phyloP scores from a whole-genome alignment of 2,797 vertebrate genomes.

The Limosa lapponica region DNA sequence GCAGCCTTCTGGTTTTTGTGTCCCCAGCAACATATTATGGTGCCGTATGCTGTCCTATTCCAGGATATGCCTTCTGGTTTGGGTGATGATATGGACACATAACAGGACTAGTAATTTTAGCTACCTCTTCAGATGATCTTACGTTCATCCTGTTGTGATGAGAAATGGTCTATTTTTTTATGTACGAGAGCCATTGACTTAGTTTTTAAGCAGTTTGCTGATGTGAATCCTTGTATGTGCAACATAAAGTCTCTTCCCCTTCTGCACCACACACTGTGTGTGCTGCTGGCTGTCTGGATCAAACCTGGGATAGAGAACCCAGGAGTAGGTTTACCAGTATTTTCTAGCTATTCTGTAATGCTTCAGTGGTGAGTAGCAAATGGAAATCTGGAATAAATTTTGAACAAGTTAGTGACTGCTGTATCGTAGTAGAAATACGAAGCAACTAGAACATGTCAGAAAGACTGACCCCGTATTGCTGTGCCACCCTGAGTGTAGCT shows the following conservation, averaged over 20 bases:
- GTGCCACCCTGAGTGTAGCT: neutral
- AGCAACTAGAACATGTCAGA: neutral
- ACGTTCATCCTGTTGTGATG: neutral
- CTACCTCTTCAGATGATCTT: neutral
- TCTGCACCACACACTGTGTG: too few species aligned
- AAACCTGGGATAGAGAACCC: neutral
- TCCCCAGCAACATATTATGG: neutral
- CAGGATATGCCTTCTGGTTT: neutral
- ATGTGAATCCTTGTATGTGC: neutral
- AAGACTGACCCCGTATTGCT: neutral
- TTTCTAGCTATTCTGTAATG: neutral
- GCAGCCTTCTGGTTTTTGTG: neutral
- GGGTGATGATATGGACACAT: neutral
- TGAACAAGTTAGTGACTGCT: neutral
- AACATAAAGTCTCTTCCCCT: neutral
- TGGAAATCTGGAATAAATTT: neutral
- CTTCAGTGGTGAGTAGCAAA: neutral
- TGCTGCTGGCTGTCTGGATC: neutral
- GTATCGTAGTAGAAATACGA: neutral
- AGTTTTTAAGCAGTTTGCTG: neutral
- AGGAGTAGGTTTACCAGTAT: neutral
- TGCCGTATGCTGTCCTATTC: fast-evolving
- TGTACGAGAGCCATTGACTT: neutral
- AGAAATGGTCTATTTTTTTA: neutral
- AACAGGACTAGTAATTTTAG: neutral